Evolutionary conservation across 1,140 invertebrate species (phyloP).

Genomic region (Dendroctonus valens): DNA sequence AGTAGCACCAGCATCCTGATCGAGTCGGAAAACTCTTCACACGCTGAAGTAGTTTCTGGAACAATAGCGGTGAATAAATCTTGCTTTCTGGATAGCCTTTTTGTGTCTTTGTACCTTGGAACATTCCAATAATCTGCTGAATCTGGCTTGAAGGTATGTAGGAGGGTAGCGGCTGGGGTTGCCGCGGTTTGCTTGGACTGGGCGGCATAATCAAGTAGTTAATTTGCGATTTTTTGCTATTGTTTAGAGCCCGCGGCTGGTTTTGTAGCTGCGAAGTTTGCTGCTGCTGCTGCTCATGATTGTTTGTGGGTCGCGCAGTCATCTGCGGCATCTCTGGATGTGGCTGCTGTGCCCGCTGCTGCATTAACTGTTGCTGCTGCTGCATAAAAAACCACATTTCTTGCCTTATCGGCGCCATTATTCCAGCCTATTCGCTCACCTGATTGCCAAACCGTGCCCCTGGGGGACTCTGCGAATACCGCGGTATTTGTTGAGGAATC

Average conservation of each 20-base stretch:
- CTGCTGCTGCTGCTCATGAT: not conserved
- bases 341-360: not conserved
- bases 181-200: conserved; percentile 29
- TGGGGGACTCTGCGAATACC: no score
- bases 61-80: conserved; percentile 1
- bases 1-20: conserved; percentile 75
- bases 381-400: not conserved
- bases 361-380: not conserved
- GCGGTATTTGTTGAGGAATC: no score
- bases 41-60: conserved; percentile 41
- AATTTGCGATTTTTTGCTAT: conserved; percentile 29
- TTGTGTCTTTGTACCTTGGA: conserved; percentile 2
- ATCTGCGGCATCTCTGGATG: not conserved
- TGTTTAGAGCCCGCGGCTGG: not conserved
- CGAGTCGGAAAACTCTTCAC: conserved; percentile 47
- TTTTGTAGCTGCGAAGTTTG: not conserved
- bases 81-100: not conserved
- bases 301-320: not conserved
- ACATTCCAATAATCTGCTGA: conserved; percentile 46
- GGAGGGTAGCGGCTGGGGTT: conserved; percentile 39
- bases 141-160: conserved; percentile 46
- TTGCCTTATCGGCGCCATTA: no score
- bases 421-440: no score
- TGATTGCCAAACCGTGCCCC: no score
- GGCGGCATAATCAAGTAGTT: conserved; percentile 45